These are phyloP conservation scores for Uropetala carovei DNA, from an alignment of 2,888 invertebrate species.

Conservation along the genomic window DNA sequence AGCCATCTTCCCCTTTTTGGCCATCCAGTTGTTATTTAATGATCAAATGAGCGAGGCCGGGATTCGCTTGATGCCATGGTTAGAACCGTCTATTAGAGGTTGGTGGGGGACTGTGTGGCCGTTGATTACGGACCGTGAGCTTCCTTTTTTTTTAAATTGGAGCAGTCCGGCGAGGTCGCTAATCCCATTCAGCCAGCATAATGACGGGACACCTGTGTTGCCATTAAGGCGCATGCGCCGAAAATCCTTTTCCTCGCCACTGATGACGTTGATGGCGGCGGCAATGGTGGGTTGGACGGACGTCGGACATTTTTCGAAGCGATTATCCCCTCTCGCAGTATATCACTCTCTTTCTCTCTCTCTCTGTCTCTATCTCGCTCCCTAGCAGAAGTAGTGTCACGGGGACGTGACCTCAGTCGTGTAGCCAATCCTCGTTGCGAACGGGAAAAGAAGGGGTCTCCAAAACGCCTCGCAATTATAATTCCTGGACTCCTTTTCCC, in stretches of 20 bases:
- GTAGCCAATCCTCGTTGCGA: constrained; percentile 12
- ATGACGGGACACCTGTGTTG: constrained; percentile 18
- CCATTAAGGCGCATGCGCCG: background rate
- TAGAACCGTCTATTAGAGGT: background rate
- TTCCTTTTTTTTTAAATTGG: background rate
- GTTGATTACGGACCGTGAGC: background rate
- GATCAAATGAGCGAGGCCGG: constrained; percentile 57
- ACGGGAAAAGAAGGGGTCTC: background rate
- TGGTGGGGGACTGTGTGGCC: background rate
- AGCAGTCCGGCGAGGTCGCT: constrained; percentile 42
- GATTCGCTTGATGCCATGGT: constrained; percentile 41
- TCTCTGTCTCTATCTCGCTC: background rate
- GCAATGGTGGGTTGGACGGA: background rate
- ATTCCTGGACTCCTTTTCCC: constrained; percentile 31
- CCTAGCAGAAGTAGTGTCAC: background rate
- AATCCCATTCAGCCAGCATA: constrained; percentile 36
- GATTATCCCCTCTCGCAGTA: background rate
- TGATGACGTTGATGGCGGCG: background rate
- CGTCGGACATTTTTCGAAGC: too few relatives aligned
- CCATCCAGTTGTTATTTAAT: constrained; percentile 36
- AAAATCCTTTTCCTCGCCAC: background rate
- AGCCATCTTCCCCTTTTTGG: background rate
- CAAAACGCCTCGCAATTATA: constrained; percentile 56
- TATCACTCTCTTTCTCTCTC: background rate
- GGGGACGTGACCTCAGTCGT: background rate